Evolutionary conservation across 2,888 invertebrate species (phyloP), one percentile per base, ranked within the genome.

Genomic region (Catocala nupta): DNA sequence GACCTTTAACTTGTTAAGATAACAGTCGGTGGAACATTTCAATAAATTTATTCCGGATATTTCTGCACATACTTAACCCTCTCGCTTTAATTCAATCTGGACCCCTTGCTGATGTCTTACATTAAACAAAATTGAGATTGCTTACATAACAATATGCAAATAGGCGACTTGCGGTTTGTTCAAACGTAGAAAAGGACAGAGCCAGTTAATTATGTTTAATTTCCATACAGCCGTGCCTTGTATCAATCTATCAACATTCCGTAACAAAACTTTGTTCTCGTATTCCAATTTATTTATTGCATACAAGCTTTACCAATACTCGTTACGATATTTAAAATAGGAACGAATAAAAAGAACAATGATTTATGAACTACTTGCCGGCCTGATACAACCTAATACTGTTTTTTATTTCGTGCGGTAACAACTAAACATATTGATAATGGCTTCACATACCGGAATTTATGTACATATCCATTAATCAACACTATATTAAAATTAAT

Each of bases 161-260:
- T 70, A 72, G 42, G 33, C 51, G 42, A 33, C 51, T 33, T 56
- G 54, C 47, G 59, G 57, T 67, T 68, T 65, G 55, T 61, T 63
- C 44, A 45, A 51, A 56, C 50, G 45, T 66, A 70, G 59, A 55
- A 70, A 78, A 76, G 66, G 67, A 59, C 65, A 54, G 45, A 56
- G 54, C 49, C 52, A 59, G 64, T 73, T 72, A 75, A 77, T 70
- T 75, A 65, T 63, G 49, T 70, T 70, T 73, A 68, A 71, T 76
- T 70, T 73, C 73, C 73, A 73, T 78, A 75, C 54, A 68, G 16
- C 73, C 44, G 48, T 53, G 50, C 10, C 56, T 65, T 62, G 65
- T 75, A 68, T 69, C 57, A 55, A 55, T 45, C 33, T 63, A 48
- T 39, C 53, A 54, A 54, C 44, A 52, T 62, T 54, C 52, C 39